Percentiles rank a stretch among this genome's conserved stretches.
phyloP scores from a whole-genome alignment of 2,888 invertebrate genomes.

The Tetrapedia diversipes region DNA sequence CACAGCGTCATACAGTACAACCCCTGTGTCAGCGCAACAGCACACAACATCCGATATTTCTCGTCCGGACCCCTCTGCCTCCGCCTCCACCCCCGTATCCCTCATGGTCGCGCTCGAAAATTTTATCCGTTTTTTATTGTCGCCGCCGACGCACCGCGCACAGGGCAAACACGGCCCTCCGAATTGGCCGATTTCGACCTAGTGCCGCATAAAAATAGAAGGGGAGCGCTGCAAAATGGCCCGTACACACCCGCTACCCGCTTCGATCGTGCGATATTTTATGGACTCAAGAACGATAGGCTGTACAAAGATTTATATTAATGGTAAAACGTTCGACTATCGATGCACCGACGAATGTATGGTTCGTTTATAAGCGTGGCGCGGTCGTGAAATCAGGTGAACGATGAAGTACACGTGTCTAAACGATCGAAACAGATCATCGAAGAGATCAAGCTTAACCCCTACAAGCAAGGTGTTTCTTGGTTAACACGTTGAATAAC shows the following conservation, averaged over 20 bases:
- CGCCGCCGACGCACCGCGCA: constrained; percentile 8
- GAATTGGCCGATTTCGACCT: constrained; percentile 21
- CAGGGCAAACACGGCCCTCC: constrained; percentile 3
- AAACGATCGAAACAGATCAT: too few species aligned
- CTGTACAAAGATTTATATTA: background rate
- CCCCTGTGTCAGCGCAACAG: constrained; percentile 51
- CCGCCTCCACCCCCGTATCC: constrained; percentile 17
- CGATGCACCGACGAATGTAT: background rate
- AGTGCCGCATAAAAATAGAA: background rate
- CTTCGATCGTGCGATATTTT: background rate
- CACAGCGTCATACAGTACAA: constrained; percentile 63
- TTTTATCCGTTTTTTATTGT: constrained; percentile 55
- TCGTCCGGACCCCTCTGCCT: too few species aligned
- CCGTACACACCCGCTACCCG: background rate
- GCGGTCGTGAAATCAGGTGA: too few species aligned
- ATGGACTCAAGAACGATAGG: background rate
- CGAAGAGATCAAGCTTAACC: too few species aligned
- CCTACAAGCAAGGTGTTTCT: too few species aligned
- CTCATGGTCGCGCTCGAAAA: constrained; percentile 38
- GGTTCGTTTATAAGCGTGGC: too few species aligned
- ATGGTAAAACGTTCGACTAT: background rate
- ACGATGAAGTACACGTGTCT: too few species aligned
- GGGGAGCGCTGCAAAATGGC: background rate
- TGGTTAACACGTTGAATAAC: too few species aligned
- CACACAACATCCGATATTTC: constrained; percentile 58